Conservation (phyloP, 2,113 vertebrate genomes). For the Clarias batrachus region DNA sequence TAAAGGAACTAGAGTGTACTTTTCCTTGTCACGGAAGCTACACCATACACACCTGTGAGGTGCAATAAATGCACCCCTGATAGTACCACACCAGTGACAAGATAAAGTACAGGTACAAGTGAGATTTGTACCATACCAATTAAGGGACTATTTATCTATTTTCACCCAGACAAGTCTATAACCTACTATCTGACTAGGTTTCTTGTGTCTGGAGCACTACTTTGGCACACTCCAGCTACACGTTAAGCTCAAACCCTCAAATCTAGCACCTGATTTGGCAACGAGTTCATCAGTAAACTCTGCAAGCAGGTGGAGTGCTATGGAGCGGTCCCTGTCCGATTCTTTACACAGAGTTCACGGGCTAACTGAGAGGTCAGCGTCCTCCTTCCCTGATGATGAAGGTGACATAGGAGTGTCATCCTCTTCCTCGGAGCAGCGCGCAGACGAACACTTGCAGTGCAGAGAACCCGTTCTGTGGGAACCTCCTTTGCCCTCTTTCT, state of each 20-base stretch:
- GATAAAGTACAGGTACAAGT: not conserved
- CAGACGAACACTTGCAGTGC: constrained; percentile 88
- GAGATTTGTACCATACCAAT: constrained; percentile 1
- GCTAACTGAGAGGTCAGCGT: constrained; percentile 87
- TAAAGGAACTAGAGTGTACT: not conserved
- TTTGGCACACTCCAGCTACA: not conserved
- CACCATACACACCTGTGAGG: not conserved
- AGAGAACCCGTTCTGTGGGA: constrained; percentile 77
- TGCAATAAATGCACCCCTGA: not conserved
- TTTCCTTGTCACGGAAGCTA: not conserved
- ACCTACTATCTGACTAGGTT: constrained; percentile 3
- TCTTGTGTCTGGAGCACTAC: not conserved
- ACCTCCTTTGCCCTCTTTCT: constrained; percentile 93
- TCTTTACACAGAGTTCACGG: constrained; percentile 67
- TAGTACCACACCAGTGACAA: not conserved
- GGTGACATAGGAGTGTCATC: constrained; percentile 90
- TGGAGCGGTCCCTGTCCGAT: not conserved
- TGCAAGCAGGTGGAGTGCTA: not conserved
- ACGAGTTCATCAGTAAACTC: not conserved
- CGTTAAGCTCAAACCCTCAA: not conserved
- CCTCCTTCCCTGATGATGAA: constrained; percentile 93
- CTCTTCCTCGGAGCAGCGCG: constrained; percentile 89
- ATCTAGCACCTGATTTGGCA: constrained; percentile 9
- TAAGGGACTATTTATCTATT: not conserved
- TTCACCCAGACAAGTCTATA: not conserved